Evolutionary conservation across 2,888 invertebrate genomes (phyloP), one percentile per base, ranked within the genome.

Genomic region (Ernsta delagoae): DNA sequence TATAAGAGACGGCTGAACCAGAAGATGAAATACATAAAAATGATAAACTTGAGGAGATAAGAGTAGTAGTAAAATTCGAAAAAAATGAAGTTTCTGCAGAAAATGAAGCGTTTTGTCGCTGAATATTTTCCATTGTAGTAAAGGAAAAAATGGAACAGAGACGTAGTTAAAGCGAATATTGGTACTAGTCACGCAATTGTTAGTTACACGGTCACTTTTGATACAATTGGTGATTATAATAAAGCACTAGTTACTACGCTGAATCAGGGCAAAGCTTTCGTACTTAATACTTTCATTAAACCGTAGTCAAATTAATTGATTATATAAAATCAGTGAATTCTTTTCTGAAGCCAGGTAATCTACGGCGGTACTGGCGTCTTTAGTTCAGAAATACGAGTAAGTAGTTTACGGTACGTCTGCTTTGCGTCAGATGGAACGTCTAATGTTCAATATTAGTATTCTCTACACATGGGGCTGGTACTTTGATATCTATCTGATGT

Each of bases 121-220:
- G 48, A 59, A 41, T 61, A 48, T 12, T 61, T 24, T 1, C 24
- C 31, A 48, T 48, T 34, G 34, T 34, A 56, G 1, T 61, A 12
- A 61, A 61, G 4, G 60, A 61, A 48, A 48, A 61, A 36, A 8
- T 34, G 4, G 9, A 16, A 59, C 16, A 8, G 41, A 61, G 8
- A 61, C 6, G 4, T 31, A 53, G n/a, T 9, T 31, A 56, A 34
- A 48, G 12, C n/a, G 45, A 34, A 31, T 31, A 6, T 34, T n/a
- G 4, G 31, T 34, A 3, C 45, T 31, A 12, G 48, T 61, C 48
- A 61, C 61, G 61, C 61, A 48, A 61, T 43, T n/a, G 45, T 60
- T 60, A 11, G 45, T 60, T 45, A 48, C 45, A 60, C 34, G 60
- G 45, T 60, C 60, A 48, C 60, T n/a, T 48, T 60, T 60, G 45